Evolutionary conservation across 2,113 vertebrate genomes (phyloP).

Genomic region (Neotoma lepida): DNA sequence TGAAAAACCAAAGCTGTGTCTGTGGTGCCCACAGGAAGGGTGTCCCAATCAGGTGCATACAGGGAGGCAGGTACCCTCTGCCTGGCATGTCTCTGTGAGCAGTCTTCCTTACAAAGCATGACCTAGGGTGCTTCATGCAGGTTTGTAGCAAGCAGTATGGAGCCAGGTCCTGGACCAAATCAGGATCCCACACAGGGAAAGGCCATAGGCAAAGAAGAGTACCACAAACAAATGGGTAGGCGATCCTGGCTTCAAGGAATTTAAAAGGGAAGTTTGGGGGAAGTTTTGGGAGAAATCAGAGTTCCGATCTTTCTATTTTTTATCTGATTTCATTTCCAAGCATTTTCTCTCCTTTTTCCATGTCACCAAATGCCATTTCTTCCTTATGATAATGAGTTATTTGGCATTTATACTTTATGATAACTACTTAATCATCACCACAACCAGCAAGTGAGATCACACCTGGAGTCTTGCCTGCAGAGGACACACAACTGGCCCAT

Average conservation of each 20-base stretch:
- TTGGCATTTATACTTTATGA: background rate
- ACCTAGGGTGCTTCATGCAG: background rate
- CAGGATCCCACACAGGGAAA: background rate
- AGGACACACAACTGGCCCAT: background rate
- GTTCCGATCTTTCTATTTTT: background rate
- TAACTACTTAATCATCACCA: background rate
- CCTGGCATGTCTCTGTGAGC: background rate
- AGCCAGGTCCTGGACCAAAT: background rate
- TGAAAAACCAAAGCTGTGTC: background rate
- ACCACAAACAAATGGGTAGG: background rate
- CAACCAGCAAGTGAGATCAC: background rate
- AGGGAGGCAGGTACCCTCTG: background rate
- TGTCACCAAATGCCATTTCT: background rate
- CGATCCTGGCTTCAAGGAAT: background rate
- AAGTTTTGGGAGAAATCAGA: background rate
- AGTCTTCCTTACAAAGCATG: no score
- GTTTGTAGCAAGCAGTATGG: no score
- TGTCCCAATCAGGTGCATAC: accelerated
- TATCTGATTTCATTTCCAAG: background rate
- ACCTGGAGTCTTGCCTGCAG: background rate
- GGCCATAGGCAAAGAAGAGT: background rate
- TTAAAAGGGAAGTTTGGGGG: background rate
- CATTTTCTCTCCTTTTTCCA: background rate
- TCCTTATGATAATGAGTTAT: background rate
- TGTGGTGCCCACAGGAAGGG: background rate